Base-by-base conservation (phyloP, 2,113 vertebrate species). In the Podarcis raffonei region DNA sequence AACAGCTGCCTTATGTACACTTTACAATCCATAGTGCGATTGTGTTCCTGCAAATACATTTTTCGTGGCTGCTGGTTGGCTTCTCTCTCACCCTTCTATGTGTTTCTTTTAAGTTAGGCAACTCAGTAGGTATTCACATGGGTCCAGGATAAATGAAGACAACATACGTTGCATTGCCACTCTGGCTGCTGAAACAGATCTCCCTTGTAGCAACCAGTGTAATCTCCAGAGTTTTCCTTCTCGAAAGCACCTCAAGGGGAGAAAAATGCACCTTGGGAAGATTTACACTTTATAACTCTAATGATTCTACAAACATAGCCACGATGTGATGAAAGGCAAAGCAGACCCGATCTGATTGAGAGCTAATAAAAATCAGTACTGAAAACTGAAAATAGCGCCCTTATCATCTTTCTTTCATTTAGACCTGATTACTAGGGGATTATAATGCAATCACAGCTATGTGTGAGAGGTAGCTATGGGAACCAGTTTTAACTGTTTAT, bases 381-480 rank as follows among this genome's bases (percentile, higher is more conserved):
- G 97, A 98, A 98, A 98, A 97, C 97, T 96, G 97, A 98, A 99
- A 98, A 99, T 98, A 98, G 98, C 98, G 97, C 97, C 98, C 98
- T 99, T 99, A 99, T 99, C 98, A 99, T 99, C 98, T 98, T 98
- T 97, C 98, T 98, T 99, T 99, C 98, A 99, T 99, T 99, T 99
- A 99, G 98, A 98, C 98, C 98, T 99, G 99, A 99, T 99, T 99
- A 99, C 98, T 98, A 97, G 97, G 97, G 98, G 99, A 99, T 99
- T 99, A 99, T 99, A 99, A 99, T 99, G 98, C 98, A 99, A 99
- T 99, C 99, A 99, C 98, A 97, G 98, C 98, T 97, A 98, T 98
- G 98, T 98, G 98, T 98, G 98, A 99, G 98, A 98, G 97, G 99
- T 99, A 99, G 98, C 99, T 98, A 99, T 99, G 99, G 99, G 98